Evolutionary conservation across 1,140 invertebrate genomes (phyloP).

Genomic region (Eurosta solidaginis): DNA sequence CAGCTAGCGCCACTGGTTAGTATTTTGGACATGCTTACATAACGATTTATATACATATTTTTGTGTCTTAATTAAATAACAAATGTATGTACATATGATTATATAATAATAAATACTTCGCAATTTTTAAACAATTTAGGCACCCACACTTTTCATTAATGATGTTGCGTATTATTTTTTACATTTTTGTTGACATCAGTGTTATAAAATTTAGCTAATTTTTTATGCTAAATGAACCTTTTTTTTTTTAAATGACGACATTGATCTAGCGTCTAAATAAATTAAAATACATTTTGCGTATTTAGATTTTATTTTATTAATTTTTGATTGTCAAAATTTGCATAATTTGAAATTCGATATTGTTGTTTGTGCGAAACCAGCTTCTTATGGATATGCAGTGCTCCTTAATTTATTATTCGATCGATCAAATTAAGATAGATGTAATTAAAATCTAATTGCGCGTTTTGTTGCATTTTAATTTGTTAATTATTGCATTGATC

Average conservation of each 20-base stretch:
- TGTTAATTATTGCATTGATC: not conserved
- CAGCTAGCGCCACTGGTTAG: not conserved
- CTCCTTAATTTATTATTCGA: not conserved
- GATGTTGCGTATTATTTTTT: not conserved
- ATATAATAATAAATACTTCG: no score
- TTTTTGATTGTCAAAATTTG: not conserved
- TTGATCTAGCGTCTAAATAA: not conserved
- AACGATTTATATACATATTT: no score
- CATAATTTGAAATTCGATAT: not conserved
- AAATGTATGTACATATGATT: no score
- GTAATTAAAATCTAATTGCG: not conserved
- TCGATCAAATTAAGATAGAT: not conserved
- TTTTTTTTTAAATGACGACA: conserved; percentile 7
- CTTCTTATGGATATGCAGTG: not conserved
- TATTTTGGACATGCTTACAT: not conserved
- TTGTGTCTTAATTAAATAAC: no score
- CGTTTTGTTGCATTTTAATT: not conserved
- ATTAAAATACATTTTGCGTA: not conserved
- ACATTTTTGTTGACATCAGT: not conserved
- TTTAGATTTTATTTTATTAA: not conserved
- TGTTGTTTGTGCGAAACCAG: not conserved
- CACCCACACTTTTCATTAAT: no score
- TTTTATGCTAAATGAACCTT: not conserved
- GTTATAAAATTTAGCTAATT: not conserved
- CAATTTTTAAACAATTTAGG: no score